Evolutionary conservation across 2,888 invertebrate species (phyloP).

Genomic region (Leptothorax acervorum): DNA sequence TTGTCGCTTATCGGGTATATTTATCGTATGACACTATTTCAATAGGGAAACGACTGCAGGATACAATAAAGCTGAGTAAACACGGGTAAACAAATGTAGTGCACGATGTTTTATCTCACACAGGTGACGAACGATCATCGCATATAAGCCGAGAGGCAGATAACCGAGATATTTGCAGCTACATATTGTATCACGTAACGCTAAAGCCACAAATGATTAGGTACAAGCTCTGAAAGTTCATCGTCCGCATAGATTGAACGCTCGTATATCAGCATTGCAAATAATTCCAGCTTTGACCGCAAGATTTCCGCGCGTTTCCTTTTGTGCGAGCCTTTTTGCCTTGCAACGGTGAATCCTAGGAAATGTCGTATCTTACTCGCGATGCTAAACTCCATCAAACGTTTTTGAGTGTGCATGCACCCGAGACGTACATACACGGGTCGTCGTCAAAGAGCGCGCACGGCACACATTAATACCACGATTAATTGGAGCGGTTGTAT

Average conservation of each 20-base stretch:
- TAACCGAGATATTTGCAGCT: background rate
- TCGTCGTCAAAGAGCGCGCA: conserved; percentile 33
- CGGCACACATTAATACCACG: conserved; percentile 33
- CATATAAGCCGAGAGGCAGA: background rate
- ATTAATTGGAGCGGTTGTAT: conserved; percentile 48
- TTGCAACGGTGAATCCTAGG: background rate
- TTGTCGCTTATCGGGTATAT: conserved; percentile 33
- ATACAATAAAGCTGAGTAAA: conserved; percentile 40
- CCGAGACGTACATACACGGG: background rate
- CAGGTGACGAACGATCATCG: conserved; percentile 2
- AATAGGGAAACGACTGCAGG: conserved; percentile 27
- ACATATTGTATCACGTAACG: background rate
- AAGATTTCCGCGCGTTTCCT: conserved; percentile 1
- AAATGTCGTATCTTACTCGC: background rate
- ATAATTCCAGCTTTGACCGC: conserved; percentile 16
- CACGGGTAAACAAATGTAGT: conserved; percentile 27
- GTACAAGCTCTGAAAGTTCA: background rate
- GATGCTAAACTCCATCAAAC: conserved; percentile 7
- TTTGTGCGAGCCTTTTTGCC: background rate
- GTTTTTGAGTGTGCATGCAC: background rate
- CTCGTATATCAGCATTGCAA: conserved; percentile 8
- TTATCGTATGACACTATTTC: conserved; percentile 10
- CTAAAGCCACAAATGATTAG: background rate
- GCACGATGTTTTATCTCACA: conserved; percentile 8
- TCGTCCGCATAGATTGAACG: background rate